Percentiles rank a stretch among this genome's conserved stretches.
phyloP scores from a whole-genome alignment of 2,888 invertebrate species.

The Desoria tigrina region DNA sequence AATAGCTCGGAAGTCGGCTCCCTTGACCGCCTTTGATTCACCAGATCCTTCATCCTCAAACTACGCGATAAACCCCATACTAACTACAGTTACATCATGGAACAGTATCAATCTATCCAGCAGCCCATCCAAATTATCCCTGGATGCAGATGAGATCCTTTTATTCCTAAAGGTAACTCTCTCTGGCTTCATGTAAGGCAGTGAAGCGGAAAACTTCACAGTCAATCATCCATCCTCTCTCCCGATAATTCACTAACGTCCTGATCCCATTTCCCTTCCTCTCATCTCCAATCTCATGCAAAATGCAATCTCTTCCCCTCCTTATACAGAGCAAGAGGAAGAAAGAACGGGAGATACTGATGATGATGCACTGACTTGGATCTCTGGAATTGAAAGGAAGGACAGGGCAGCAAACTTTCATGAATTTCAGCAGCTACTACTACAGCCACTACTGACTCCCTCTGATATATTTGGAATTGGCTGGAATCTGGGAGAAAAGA shows the following conservation, averaged over 20 bases:
- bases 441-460: no score
- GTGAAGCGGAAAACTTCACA: neutral
- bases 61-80: no score
- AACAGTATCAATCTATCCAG: neutral
- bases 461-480: neutral
- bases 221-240: constrained; percentile 13
- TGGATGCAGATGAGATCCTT: constrained; percentile 7
- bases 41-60: neutral
- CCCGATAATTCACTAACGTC: no score
- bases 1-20: constrained; percentile 8
- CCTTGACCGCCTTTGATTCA: constrained; percentile 3
- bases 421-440: no score
- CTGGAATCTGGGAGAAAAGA: constrained; percentile 16
- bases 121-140: constrained; percentile 7
- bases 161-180: neutral
- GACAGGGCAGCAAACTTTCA: neutral
- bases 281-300: constrained; percentile 3
- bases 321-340: neutral
- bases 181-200: neutral
- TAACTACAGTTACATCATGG: neutral
- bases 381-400: constrained; percentile 3
- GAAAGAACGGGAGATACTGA: neutral
- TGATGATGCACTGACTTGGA: no score
- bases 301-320: neutral
- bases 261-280: neutral